Percentiles rank a stretch among this genome's conserved stretches.
Conservation (phyloP, 1,140 invertebrate genomes). For the Sogatella furcifera region DNA sequence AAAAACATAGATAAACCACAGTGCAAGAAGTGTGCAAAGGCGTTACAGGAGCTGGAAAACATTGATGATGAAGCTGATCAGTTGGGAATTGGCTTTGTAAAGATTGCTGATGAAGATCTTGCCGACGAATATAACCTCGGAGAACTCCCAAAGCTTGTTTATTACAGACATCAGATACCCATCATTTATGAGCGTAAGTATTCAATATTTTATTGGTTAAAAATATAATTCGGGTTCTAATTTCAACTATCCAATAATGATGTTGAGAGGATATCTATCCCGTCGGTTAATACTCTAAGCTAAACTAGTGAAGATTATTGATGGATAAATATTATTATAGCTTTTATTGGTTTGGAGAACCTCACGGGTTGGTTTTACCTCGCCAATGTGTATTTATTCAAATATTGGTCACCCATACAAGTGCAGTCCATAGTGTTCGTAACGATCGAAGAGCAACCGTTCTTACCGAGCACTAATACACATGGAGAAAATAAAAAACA, state of each 20-base stretch:
- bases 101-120: conserved; percentile 83
- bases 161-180: conserved; percentile 88
- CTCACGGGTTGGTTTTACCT: no score
- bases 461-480: no score
- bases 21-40: conserved; percentile 83
- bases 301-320: no score
- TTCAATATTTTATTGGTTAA: conserved; percentile 15
- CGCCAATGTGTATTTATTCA: no score
- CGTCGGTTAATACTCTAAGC: no score
- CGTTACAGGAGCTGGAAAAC: conserved; percentile 82
- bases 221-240: conserved; percentile 7
- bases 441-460: no score
- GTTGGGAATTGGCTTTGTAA: conserved; percentile 87
- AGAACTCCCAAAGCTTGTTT: conserved; percentile 76
- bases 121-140: conserved; percentile 89
- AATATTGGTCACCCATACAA: no score
- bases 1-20: conserved; percentile 69
- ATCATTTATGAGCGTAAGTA: conserved; percentile 84
- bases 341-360: no score
- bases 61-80: conserved; percentile 95
- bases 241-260: no score
- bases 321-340: no score
- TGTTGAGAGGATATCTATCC: no score
- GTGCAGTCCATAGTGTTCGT: no score
- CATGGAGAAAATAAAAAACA: background rate